phyloP scores from a whole-genome alignment of 2,888 invertebrate species.

The Salticus scenicus region DNA sequence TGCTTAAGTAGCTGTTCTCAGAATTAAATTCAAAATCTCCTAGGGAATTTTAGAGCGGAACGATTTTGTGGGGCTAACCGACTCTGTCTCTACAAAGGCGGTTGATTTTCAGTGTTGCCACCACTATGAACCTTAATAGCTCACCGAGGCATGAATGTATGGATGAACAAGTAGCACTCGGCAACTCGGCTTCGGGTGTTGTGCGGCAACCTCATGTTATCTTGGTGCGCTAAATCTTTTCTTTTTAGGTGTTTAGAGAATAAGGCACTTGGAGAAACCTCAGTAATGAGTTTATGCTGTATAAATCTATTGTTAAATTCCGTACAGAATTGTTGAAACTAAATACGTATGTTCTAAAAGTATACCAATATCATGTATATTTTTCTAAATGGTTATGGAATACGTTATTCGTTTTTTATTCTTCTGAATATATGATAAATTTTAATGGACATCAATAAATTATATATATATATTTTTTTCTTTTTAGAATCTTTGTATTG shows the following conservation, averaged over 20 bases:
- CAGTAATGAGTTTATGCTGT: no score
- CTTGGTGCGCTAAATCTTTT: not conserved
- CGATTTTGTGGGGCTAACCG: slow-evolving; percentile 21
- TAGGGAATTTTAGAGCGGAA: slow-evolving; percentile 44
- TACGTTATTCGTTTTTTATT: no score
- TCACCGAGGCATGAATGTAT: slow-evolving; percentile 56
- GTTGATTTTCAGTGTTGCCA: slow-evolving; percentile 57
- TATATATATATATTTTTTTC: no score
- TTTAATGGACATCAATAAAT: no score
- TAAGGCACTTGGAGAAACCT: no score
- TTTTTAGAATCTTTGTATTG: no score
- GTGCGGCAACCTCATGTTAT: not conserved
- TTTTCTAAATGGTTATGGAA: no score
- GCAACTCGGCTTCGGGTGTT: slow-evolving; percentile 28
- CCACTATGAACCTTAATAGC: slow-evolving; percentile 23
- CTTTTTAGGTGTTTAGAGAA: not conserved
- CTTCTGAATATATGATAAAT: no score
- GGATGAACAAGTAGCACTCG: slow-evolving; percentile 46
- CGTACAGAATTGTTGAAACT: no score
- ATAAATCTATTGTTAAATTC: no score
- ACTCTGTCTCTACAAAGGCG: slow-evolving; percentile 5
- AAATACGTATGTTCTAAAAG: no score
- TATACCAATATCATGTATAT: no score
- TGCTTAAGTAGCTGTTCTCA: slow-evolving; percentile 61
- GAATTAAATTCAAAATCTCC: slow-evolving; percentile 59